Percentiles rank a stretch among this genome's conserved stretches.
Conservation (phyloP, 2,797 vertebrate genomes). For the Catamblyrhynchus diadema region DNA sequence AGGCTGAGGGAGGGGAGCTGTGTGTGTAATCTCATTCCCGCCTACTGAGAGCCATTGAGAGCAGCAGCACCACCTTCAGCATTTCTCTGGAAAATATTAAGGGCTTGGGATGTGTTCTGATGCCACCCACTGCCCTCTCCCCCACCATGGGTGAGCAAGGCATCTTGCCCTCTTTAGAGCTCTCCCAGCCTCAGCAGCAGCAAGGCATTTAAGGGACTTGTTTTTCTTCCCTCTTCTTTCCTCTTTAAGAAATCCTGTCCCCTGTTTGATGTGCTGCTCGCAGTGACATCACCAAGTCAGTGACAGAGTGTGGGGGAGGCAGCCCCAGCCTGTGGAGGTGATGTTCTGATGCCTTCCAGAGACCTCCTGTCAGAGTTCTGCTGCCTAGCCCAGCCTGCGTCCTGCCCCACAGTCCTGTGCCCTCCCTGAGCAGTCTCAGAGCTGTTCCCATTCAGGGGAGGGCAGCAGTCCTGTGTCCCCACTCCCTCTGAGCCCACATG, state of each 20-base stretch:
- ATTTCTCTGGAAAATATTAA: neutral
- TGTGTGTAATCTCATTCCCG: neutral
- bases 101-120: neutral
- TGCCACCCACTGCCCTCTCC: neutral
- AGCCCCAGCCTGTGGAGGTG: neutral
- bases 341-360: neutral
- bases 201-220: neutral
- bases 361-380: neutral
- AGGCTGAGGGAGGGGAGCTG: neutral
- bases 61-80: neutral
- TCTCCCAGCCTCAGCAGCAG: neutral
- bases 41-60: neutral
- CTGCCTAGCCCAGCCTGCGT: neutral
- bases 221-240: neutral
- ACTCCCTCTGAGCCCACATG: fast-evolving
- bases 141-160: neutral
- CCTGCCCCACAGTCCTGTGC: neutral
- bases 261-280: fast-evolving
- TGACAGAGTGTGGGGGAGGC: neutral
- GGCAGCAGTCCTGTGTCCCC: fast-evolving
- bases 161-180: neutral
- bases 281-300: neutral
- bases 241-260: neutral
- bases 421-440: neutral
- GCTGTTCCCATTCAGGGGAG: fast-evolving